Conservation (phyloP, 1,140 invertebrate genomes). For the Glossosoma conforme region DNA sequence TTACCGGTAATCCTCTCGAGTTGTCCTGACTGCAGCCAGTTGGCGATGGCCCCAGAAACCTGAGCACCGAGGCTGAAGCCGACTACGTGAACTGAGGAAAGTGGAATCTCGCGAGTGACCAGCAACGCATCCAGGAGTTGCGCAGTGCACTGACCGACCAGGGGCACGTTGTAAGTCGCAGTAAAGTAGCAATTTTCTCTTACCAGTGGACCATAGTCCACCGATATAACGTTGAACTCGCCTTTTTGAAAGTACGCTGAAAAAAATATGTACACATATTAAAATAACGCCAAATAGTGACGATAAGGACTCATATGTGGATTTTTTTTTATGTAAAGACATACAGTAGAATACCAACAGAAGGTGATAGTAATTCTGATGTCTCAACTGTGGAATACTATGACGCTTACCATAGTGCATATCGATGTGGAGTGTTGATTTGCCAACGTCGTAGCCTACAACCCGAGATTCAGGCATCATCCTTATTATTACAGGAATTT, state of each 20-base stretch:
- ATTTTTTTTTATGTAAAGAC: no score
- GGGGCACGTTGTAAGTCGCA: conserved; percentile 51
- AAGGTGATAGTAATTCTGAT: no score
- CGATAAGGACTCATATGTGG: no score
- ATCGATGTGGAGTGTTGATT: no score
- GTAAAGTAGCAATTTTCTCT: conserved; percentile 54
- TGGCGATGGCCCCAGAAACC: conserved; percentile 74
- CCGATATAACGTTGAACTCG: conserved; percentile 56
- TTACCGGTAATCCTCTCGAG: conserved; percentile 51
- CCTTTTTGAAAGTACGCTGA: conserved; percentile 51
- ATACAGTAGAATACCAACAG: no score
- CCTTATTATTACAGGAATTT: no score
- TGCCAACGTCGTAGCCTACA: no score
- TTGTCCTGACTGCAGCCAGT: conserved; percentile 47
- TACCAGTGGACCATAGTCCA: conserved; percentile 55
- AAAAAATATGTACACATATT: conserved; percentile 15
- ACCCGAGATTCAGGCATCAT: no score
- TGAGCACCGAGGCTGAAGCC: conserved; percentile 91
- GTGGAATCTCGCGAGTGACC: conserved; percentile 46
- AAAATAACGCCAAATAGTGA: no score
- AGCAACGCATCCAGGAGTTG: conserved; percentile 60
- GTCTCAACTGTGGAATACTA: no score
- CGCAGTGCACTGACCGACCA: conserved; percentile 55
- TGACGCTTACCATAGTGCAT: no score
- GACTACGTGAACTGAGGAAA: conserved; percentile 73